A percentile compares a stretch with the other conserved stretches of the same genome.
Conservation (phyloP, 2,888 invertebrate genomes). For the Tyria jacobaeae region DNA sequence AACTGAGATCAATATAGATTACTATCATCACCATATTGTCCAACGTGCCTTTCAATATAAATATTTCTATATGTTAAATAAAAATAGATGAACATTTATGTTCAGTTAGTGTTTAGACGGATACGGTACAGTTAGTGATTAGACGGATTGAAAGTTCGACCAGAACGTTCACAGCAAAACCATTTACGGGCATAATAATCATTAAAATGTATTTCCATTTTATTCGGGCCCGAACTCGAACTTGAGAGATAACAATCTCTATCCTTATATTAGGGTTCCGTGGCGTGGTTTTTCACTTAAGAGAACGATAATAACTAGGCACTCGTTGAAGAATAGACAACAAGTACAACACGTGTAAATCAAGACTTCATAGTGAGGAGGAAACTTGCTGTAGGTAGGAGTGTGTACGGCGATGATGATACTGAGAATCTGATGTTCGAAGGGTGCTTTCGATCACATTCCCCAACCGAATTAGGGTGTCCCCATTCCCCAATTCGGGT, state of each 20-base stretch:
- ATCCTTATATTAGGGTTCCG: constrained; percentile 77
- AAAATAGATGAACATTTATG: constrained; percentile 73
- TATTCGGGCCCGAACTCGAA: constrained; percentile 79
- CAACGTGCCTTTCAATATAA: not conserved
- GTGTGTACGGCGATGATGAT: too few species aligned
- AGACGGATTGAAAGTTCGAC: constrained; percentile 70
- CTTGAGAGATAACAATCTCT: constrained; percentile 82
- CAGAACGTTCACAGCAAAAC: constrained; percentile 70
- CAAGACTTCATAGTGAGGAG: too few species aligned
- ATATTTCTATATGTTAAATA: constrained; percentile 3
- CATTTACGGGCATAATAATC: constrained; percentile 84
- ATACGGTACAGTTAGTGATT: constrained; percentile 71
- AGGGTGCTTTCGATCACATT: too few species aligned
- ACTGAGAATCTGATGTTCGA: too few species aligned
- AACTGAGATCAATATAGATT: not conserved
- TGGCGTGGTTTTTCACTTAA: constrained; percentile 16
- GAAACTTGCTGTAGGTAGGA: too few species aligned
- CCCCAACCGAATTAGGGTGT: too few species aligned
- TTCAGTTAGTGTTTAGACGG: constrained; percentile 70
- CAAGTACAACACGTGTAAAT: too few species aligned
- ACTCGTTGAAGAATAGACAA: too few species aligned
- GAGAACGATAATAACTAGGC: too few species aligned
- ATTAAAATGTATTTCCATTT: constrained; percentile 84
- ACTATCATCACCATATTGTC: not conserved
- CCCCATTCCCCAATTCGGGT: too few species aligned